A percentile compares a stretch with the other conserved stretches of the same genome.
These are phyloP conservation scores for Eristalis tenax DNA, from an alignment of 2,888 invertebrate genomes.

Conservation along the genomic window DNA sequence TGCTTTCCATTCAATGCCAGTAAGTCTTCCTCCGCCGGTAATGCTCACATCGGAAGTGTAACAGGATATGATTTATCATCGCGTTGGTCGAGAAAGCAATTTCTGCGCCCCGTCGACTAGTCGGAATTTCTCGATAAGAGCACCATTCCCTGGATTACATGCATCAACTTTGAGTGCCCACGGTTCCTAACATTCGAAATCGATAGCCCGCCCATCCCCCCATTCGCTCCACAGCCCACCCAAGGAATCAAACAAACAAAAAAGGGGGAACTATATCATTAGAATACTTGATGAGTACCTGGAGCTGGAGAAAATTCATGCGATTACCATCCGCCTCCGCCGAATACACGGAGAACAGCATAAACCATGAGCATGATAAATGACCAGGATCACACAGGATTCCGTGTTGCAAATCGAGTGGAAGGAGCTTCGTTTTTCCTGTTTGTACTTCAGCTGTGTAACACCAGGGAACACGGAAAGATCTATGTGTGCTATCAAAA, in stretches of 20 bases:
- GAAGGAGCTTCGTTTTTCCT: constrained; percentile 9
- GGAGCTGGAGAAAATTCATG: constrained; percentile 20
- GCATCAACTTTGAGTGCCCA: neutral
- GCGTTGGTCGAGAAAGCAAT: neutral
- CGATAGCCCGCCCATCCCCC: neutral
- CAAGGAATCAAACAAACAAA: neutral
- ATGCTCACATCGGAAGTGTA: constrained; percentile 2
- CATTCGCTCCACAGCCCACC: neutral
- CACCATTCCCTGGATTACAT: neutral
- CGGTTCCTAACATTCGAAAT: neutral
- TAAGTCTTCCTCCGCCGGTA: neutral
- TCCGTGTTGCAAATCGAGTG: constrained; percentile 37
- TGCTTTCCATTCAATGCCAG: neutral
- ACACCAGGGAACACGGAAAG: neutral
- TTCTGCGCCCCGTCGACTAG: neutral
- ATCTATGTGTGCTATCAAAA: constrained; percentile 18
- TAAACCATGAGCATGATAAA: constrained; percentile 63
- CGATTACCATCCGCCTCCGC: constrained; percentile 50
- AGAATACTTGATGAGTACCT: constrained; percentile 68
- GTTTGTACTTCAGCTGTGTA: neutral
- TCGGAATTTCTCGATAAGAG: neutral
- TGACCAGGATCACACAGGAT: constrained; percentile 49
- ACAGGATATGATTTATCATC: constrained; percentile 11
- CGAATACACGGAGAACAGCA: constrained; percentile 17
- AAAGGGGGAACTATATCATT: constrained; percentile 47